phyloP scores from a whole-genome alignment of 2,113 vertebrate genomes.

The Laterallus jamaicensis region DNA sequence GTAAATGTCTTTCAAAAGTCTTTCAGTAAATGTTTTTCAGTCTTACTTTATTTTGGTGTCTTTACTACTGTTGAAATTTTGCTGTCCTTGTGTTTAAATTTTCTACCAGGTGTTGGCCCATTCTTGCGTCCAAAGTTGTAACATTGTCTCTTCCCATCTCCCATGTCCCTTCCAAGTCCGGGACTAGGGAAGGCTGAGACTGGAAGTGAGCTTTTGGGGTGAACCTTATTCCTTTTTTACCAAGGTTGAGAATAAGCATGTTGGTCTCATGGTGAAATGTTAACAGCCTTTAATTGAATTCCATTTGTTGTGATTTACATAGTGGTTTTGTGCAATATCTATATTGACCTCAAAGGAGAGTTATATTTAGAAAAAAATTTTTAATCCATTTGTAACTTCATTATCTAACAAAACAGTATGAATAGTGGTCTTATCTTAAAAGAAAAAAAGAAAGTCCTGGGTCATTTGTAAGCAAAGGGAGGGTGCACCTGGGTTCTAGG shows the following conservation, averaged over 20 bases:
- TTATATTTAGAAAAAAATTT: neutral
- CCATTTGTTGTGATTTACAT: neutral
- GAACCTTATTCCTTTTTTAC: neutral
- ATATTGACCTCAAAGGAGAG: neutral
- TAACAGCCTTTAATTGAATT: neutral
- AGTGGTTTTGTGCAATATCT: neutral
- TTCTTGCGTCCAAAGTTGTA: neutral
- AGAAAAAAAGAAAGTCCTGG: neutral
- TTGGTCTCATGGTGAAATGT: neutral
- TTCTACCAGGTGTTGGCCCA: neutral
- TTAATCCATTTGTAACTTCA: neutral
- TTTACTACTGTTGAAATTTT: neutral
- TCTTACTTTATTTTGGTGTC: neutral
- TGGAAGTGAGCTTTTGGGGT: neutral
- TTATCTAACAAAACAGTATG: neutral
- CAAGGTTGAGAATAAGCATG: neutral
- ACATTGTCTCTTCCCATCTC: neutral
- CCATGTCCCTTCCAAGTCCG: rapidly evolving
- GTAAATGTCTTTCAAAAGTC: neutral
- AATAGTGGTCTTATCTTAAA: neutral
- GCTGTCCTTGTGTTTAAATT: neutral
- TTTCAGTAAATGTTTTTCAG: neutral
- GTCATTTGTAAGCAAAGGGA: neutral
- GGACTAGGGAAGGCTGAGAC: too few species aligned
- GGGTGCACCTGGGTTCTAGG: neutral